Percentiles rank a stretch among this genome's conserved stretches.
Conservation (phyloP, 2,888 invertebrate species). For the Hyles lineata region DNA sequence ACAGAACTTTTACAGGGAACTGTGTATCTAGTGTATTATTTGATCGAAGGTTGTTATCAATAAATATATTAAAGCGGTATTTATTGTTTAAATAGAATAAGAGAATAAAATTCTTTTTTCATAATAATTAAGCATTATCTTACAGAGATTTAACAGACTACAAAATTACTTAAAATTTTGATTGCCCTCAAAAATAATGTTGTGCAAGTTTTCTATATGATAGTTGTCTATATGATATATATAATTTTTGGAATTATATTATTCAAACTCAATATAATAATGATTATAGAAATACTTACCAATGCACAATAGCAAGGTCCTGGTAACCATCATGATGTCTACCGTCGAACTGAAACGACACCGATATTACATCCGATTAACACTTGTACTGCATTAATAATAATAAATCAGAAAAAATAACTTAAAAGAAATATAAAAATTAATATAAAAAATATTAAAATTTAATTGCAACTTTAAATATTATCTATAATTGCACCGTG, state of each 20-base stretch:
- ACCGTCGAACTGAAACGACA: conserved; percentile 81
- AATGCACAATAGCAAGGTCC: conserved; percentile 67
- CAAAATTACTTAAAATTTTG: too few relatives aligned
- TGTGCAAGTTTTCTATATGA: too few relatives aligned
- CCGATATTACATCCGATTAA: conserved; percentile 48
- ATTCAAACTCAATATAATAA: conserved; percentile 13
- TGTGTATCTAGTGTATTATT: too few relatives aligned
- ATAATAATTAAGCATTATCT: too few relatives aligned
- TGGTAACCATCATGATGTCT: conserved; percentile 69
- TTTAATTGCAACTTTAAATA: conserved; percentile 29
- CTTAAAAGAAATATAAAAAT: conserved; percentile 36
- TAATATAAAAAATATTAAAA: conserved; percentile 36
- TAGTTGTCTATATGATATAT: too few relatives aligned
- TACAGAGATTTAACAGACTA: too few relatives aligned
- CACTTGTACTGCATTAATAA: conserved; percentile 9
- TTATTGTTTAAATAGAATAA: too few relatives aligned
- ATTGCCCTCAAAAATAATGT: too few relatives aligned
- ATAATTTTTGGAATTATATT: neutral
- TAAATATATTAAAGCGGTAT: too few relatives aligned
- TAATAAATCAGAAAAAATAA: conserved; percentile 32
- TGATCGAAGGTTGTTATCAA: too few relatives aligned
- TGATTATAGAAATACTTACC: conserved; percentile 60
- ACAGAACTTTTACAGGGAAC: too few relatives aligned
- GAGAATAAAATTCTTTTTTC: too few relatives aligned
- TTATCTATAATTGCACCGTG: neutral